Conservation (phyloP, 1,140 invertebrate species). For the Melitaea cinxia region DNA sequence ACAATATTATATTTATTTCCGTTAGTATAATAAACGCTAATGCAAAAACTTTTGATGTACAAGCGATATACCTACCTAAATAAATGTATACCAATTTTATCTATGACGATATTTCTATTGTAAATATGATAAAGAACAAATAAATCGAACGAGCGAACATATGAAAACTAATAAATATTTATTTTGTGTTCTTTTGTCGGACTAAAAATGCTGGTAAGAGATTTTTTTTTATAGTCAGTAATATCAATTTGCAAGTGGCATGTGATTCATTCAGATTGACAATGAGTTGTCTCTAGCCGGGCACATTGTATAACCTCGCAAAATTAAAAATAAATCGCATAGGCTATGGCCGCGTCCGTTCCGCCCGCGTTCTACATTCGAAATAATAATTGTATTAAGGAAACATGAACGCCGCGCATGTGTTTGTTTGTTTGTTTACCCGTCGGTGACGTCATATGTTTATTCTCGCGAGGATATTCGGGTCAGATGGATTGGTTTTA, state of each 20-base stretch:
- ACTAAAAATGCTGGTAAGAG: too few species aligned
- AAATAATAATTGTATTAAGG: constrained; percentile 82
- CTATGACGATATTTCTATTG: not conserved
- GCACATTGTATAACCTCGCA: constrained; percentile 31
- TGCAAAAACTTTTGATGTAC: not conserved
- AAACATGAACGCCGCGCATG: constrained; percentile 82
- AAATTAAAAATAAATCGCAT: constrained; percentile 66
- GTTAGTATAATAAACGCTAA: not conserved
- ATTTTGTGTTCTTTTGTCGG: too few species aligned
- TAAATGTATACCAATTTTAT: not conserved
- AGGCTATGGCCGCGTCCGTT: constrained; percentile 49
- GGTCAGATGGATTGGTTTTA: constrained; percentile 28
- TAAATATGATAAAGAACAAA: not conserved
- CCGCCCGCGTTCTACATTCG: constrained; percentile 72
- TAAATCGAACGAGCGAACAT: not conserved
- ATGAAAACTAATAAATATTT: not conserved
- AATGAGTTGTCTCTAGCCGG: constrained; percentile 26
- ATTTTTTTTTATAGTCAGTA: too few species aligned
- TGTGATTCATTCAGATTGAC: constrained; percentile 32
- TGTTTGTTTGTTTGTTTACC: constrained; percentile 84
- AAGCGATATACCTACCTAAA: not conserved
- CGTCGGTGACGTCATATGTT: constrained; percentile 82
- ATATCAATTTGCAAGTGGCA: constrained; percentile 24
- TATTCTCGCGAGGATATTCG: constrained; percentile 77
- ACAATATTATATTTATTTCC: too few species aligned